Percentiles rank a stretch among this genome's conserved stretches.
Evolutionary conservation across 2,113 vertebrate species (phyloP).

Genomic region (Pelvicachromis taeniatus): DNA sequence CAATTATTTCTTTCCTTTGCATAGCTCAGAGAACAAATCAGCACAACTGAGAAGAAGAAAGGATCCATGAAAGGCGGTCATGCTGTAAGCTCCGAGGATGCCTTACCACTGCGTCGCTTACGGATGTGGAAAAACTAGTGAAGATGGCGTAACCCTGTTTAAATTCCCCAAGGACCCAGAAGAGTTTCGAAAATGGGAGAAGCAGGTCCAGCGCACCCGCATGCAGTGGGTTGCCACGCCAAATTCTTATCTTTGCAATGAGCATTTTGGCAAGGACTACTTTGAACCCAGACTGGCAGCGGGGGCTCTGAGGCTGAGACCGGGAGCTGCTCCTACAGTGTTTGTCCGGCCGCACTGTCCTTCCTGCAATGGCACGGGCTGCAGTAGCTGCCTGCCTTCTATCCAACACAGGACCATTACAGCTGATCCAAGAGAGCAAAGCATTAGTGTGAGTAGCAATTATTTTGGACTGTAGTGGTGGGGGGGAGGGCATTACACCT

Average conservation of each 20-base stretch:
- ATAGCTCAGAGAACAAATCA: background rate
- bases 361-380: constrained; percentile 51
- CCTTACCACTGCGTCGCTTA: constrained; percentile 71
- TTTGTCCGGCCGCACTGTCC: constrained; percentile 65
- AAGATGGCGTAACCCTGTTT: constrained; percentile 66
- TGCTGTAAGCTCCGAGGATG: constrained; percentile 27
- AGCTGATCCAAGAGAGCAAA: background rate
- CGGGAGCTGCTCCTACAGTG: constrained; percentile 69
- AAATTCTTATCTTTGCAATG: constrained; percentile 68
- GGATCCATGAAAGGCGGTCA: background rate
- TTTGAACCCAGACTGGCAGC: constrained; percentile 55
- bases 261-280: constrained; percentile 76
- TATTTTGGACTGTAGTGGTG: background rate
- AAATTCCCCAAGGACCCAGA: constrained; percentile 71
- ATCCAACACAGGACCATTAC: constrained; percentile 15
- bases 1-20: background rate
- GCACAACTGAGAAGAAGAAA: background rate
- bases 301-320: constrained; percentile 49
- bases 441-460: constrained; percentile 33
- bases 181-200: constrained; percentile 74
- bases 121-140: constrained; percentile 68
- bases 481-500: background rate
- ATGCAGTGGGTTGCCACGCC: constrained; percentile 60
- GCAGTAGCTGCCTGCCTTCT: constrained; percentile 38
- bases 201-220: constrained; percentile 73